These are phyloP conservation scores for Aphis craccivora DNA, from an alignment of 1,140 invertebrate genomes.

Conservation along the genomic window DNA sequence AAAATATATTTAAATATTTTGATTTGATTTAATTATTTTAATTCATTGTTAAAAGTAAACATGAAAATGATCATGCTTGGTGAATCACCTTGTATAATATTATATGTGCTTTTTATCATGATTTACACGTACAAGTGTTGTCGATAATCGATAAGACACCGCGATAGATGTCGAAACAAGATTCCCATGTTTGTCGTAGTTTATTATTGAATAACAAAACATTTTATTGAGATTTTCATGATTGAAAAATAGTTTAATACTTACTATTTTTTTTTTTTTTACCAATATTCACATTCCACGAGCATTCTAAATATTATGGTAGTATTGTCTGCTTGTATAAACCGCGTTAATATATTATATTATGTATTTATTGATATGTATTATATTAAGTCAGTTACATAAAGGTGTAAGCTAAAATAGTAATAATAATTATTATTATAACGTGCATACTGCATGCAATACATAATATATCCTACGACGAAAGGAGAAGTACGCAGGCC, in stretches of 20 bases:
- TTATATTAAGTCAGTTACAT: too few species aligned
- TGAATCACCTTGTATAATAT: neutral
- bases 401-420: too few species aligned
- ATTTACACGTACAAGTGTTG: neutral
- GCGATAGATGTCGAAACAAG: neutral
- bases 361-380: neutral
- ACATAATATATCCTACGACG: too few species aligned
- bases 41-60: neutral
- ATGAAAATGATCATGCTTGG: neutral
- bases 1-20: neutral
- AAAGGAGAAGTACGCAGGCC: too few species aligned
- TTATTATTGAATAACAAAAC: neutral
- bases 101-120: neutral
- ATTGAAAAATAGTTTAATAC: too few species aligned
- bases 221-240: neutral
- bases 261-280: neutral
- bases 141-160: neutral
- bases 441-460: too few species aligned
- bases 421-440: too few species aligned
- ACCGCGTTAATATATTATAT: neutral
- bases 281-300: neutral
- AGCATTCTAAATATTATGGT: neutral
- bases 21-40: neutral
- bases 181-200: neutral
- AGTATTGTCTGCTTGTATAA: too few species aligned